Evolutionary conservation across 1,140 invertebrate genomes (phyloP), one percentile per base, ranked within the genome.

Genomic region (Drosophila bifasciata): DNA sequence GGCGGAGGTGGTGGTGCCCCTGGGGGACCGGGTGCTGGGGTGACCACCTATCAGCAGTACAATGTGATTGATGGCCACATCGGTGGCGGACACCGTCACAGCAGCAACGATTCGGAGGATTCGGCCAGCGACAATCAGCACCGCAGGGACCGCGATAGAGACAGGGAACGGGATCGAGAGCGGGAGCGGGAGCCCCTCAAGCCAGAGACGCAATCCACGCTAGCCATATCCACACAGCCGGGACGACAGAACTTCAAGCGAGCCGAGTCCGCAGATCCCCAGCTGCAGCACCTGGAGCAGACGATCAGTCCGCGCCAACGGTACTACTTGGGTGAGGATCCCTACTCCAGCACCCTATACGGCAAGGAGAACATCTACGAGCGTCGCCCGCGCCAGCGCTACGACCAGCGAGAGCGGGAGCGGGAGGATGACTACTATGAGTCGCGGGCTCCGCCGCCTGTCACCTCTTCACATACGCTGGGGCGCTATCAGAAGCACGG

Each of bases 271-370:
- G 80, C 76, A 1, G 81, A 89, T 57, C 75, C 79, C 0, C 74
- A 84, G 43, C 44, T 73, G 17, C 69, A 73, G 48, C 51, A 68
- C 16, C 45, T 45, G 53, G 76, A 89, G 32, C 63, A 92, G 16
- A 92, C 93, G 3, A 88, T 91, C 1, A 92, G 92, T 64, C 95
- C 95, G 0, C 91, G 94, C 43, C 95, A 96, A 79, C 94, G 95
- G 57, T 97, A 96, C 91, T 96, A 97, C 88, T 92, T 96, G 39
- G 96, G 96, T 9, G 96, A 97, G 92, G 95, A 96, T 93, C 96
- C 96, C 4, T 96, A 96, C 89, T 95, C 94, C 25, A 95, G 95
- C 57, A 96, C 94, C 84, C 95, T 96, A 76, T 96, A 96, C 88
- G 95, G 95, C 32, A 93, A 95, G 60, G 95, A 96, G 90, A 95